These are phyloP conservation scores for Naja naja DNA, from an alignment of 2,113 vertebrate species.

Conservation along the genomic window DNA sequence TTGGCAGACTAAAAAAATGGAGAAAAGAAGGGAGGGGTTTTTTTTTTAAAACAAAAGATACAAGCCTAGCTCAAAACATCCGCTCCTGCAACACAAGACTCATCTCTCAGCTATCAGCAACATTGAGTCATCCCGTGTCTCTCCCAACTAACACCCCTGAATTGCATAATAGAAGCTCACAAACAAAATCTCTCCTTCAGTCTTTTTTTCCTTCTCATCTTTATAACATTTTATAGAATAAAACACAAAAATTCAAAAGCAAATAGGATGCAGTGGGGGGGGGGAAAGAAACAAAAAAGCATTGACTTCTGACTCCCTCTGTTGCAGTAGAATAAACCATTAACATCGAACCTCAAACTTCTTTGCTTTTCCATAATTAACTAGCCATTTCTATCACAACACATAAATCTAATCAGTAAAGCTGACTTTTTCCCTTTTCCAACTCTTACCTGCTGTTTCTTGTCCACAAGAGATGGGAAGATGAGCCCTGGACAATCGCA, in stretches of 20 bases:
- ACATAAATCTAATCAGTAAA: too few species aligned
- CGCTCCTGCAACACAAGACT: not conserved
- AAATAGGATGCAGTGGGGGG: too few species aligned
- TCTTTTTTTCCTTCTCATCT: too few species aligned
- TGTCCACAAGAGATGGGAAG: conserved; percentile 83
- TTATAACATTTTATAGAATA: too few species aligned
- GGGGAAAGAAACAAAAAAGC: too few species aligned
- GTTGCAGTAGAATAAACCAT: too few species aligned
- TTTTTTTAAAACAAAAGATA: not conserved
- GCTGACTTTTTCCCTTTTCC: not conserved
- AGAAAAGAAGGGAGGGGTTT: not conserved
- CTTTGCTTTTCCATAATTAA: too few species aligned
- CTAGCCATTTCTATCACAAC: too few species aligned
- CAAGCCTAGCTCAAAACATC: not conserved
- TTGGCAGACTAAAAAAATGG: not conserved
- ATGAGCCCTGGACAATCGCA: conserved; percentile 91
- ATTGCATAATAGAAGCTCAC: not conserved
- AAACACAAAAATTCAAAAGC: too few species aligned
- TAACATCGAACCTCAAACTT: too few species aligned
- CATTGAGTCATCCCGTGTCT: not conserved
- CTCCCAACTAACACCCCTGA: not conserved
- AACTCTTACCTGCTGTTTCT: conserved; percentile 74
- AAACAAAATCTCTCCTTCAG: not conserved
- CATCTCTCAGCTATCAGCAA: not conserved
- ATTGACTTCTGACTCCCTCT: too few species aligned